Base-by-base conservation (phyloP, 2,888 invertebrate genomes). In the Unio pictorum region DNA sequence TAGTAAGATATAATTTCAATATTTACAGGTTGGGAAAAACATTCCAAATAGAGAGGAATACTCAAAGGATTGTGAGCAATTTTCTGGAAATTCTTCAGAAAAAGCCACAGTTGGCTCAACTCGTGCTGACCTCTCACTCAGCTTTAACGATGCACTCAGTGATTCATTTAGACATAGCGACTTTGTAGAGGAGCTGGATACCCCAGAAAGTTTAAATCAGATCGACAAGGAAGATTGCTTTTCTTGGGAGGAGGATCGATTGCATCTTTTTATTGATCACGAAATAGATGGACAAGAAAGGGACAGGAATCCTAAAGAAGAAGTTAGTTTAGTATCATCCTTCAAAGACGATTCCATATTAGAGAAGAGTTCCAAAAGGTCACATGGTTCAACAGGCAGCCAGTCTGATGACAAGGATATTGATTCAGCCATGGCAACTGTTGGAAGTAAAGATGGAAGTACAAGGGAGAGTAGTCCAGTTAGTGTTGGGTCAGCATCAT, bases 171-270 rank as follows among this genome's bases (percentile, higher is more conserved):
- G 68, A 30, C 66, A 67, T 18, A 71, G 73, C 64, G 79, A 75
- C 11, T 78, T 71, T 69, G 68, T 81, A 45, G 84, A 84, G 68
- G 86, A 86, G 45, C 73, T 87, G 5, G 87, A 87, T 63, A 86
- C 86, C 1, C 87, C 87, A 11, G 87, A 87, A 70, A 85, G 86
- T 69, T 84, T 87, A 58, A 80, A 76, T 66, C 80, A 85, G 65
- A 87, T 87, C 34, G 87, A 87, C 65, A 75, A 75, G 26, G 87
- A 87, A 66, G 87, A 87, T 66, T 85, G 86, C 68, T 87, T 87
- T 66, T 87, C 85, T 7, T 88, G 86, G 86, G 87, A 87, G 64
- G 86, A 87, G 23, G 89, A 88, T 71, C 80, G 80, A 56, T 72
- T 87, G 23, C 79, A 86, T 20, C 76, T 89, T 60, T 71, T 84